Base-by-base conservation (phyloP, 2,888 invertebrate genomes). In the Agrochola lychnidis region DNA sequence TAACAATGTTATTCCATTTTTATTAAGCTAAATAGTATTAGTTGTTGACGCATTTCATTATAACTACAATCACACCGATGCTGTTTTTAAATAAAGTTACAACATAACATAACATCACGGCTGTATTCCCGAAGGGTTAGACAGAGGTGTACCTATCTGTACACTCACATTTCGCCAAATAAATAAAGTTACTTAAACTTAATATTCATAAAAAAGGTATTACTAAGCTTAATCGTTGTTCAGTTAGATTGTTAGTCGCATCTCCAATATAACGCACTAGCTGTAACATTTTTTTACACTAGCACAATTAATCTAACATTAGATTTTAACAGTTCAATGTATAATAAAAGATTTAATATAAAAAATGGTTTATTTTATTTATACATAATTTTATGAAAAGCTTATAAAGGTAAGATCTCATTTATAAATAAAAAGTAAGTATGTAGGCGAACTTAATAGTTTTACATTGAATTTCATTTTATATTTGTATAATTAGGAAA, bases 291-390 rank as follows among this genome's bases (percentile, higher is more conserved):
- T 91, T 40, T 91, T 90, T 89, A 91, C 89, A 91, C 88, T 91
- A 93, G 94, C 94, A 94, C 95, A 95, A 94, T 87, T 91, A 90
- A 91, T 90, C 78, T 91, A 89, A 90, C 79, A 86, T 89, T 93
- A 92, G 91, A 85, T 90, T 88, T 89, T 90, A 91, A 91, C 87
- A 92, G 92, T 93, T 94, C 90, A 92, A 91, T 93, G 89, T 93
- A 91, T 91, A 95, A 94, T 94, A 95, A 95, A 82, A 95, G 86
- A 91, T 95, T 95, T 94, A 93, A 90, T 93, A 94, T 86, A 91
- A 91, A 91, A 89, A 61, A 83, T 45, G 71, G 78, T 80, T 87
- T 79, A 80, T 85, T 87, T 88, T 79, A 76, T 80, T 88, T 67
- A 9, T 0, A 63, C n/a, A 66, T 16, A 4, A 56, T 40, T 68